Evolutionary conservation across 2,113 vertebrate genomes (phyloP).

Genomic region (Xiphophorus maculatus): DNA sequence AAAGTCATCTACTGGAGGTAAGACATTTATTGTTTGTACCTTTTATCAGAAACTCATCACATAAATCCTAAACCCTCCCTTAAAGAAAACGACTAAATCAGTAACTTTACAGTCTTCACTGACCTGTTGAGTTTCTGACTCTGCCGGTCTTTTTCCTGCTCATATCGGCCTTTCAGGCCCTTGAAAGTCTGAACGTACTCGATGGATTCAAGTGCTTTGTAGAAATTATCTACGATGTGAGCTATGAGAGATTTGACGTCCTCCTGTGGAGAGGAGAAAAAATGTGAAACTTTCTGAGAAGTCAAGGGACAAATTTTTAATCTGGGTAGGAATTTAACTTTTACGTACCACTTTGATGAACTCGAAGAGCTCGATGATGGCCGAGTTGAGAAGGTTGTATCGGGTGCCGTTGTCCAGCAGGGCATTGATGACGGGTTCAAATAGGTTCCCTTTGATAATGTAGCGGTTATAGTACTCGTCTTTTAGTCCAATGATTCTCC

Average conservation of each 20-base stretch:
- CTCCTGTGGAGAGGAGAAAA: constrained; percentile 82
- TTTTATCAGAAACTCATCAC: no score
- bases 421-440: constrained; percentile 97
- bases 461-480: constrained; percentile 99
- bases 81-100: background rate
- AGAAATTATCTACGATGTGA: constrained; percentile 99
- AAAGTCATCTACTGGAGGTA: no score
- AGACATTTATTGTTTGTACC: no score
- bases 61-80: background rate
- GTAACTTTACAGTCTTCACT: constrained; percentile 4
- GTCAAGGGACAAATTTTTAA: background rate
- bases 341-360: constrained; percentile 96
- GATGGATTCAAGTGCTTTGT: constrained; percentile 97
- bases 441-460: constrained; percentile 97
- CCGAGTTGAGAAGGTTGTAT: constrained; percentile 98
- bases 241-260: constrained; percentile 97
- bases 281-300: background rate
- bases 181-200: constrained; percentile 99
- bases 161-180: constrained; percentile 95
- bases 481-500: constrained; percentile 96
- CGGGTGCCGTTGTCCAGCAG: constrained; percentile 96
- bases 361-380: constrained; percentile 96
- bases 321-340: background rate
- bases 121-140: constrained; percentile 96
- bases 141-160: constrained; percentile 96